A percentile compares a stretch with the other conserved stretches of the same genome.
Evolutionary conservation across 2,888 invertebrate genomes (phyloP).

Genomic region (Hanleya hanleyi): DNA sequence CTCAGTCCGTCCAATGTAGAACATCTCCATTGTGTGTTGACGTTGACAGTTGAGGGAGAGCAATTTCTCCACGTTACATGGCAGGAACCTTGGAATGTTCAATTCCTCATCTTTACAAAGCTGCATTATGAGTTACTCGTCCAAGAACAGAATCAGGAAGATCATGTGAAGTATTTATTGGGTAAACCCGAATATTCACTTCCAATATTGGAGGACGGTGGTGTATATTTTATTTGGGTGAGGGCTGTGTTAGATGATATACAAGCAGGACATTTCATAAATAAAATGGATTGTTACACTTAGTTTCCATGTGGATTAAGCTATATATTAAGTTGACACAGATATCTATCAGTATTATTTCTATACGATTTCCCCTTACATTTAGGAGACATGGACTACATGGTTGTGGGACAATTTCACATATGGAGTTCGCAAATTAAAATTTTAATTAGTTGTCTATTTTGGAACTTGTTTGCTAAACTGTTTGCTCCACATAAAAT

Average conservation of each 20-base stretch:
- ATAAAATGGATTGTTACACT: background rate
- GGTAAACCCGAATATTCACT: conserved; percentile 24
- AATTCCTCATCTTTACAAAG: conserved; percentile 30
- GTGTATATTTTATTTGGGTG: conserved; percentile 24
- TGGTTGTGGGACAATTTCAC: too few species aligned
- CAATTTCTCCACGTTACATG: conserved; percentile 42
- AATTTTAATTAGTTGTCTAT: too few species aligned
- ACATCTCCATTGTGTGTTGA: conserved; percentile 31
- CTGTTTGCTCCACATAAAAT: too few species aligned
- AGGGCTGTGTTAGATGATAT: conserved; percentile 18
- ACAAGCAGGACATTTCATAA: background rate
- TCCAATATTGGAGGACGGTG: conserved; percentile 2
- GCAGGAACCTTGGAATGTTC: conserved; percentile 59
- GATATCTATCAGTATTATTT: too few species aligned
- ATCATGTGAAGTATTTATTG: conserved; percentile 37
- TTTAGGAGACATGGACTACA: too few species aligned
- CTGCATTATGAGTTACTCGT: conserved; percentile 59
- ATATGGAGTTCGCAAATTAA: too few species aligned
- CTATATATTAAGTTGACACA: background rate
- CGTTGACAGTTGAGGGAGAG: conserved; percentile 4
- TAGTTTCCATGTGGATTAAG: background rate
- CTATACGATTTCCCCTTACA: too few species aligned
- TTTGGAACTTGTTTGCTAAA: too few species aligned
- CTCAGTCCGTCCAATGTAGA: conserved; percentile 37
- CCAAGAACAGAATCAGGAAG: conserved; percentile 39